Evolutionary conservation across 2,888 invertebrate species (phyloP).

Genomic region (Chelonus formosanus): DNA sequence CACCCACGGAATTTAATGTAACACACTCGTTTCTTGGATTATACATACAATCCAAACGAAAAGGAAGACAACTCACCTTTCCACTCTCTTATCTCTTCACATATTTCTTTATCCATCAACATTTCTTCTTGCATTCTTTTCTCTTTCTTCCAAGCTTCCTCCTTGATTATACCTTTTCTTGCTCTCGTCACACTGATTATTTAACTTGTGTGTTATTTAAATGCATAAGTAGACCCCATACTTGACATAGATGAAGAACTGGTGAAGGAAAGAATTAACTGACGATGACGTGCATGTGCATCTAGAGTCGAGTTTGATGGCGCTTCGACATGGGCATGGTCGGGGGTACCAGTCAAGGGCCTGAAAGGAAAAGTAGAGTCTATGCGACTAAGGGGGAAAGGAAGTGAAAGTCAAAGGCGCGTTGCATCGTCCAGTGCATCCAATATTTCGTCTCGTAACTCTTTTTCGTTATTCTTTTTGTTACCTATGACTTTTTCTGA

Average conservation of each 20-base stretch:
- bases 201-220: too few species aligned
- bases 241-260: slow-evolving; percentile 15
- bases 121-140: too few species aligned
- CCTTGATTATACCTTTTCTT: too few species aligned
- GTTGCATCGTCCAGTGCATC: slow-evolving; percentile 53
- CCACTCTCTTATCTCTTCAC: too few species aligned
- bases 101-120: too few species aligned
- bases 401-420: slow-evolving; percentile 62
- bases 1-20: too few species aligned
- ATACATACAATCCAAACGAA: too few species aligned
- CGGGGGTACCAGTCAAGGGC: slow-evolving; percentile 51
- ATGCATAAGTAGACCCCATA: neutral
- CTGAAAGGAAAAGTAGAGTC: slow-evolving; percentile 58
- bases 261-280: slow-evolving; percentile 27
- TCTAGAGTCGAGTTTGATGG: slow-evolving; percentile 34
- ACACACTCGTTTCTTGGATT: too few species aligned
- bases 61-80: too few species aligned
- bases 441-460: slow-evolving; percentile 50
- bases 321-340: slow-evolving; percentile 50
- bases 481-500: slow-evolving; percentile 10
- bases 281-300: slow-evolving; percentile 18
- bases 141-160: too few species aligned
- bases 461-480: slow-evolving; percentile 1
- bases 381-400: slow-evolving; percentile 56
- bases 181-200: too few species aligned